Conservation (phyloP, 2,797 vertebrate species). For the Valencia hispanica region DNA sequence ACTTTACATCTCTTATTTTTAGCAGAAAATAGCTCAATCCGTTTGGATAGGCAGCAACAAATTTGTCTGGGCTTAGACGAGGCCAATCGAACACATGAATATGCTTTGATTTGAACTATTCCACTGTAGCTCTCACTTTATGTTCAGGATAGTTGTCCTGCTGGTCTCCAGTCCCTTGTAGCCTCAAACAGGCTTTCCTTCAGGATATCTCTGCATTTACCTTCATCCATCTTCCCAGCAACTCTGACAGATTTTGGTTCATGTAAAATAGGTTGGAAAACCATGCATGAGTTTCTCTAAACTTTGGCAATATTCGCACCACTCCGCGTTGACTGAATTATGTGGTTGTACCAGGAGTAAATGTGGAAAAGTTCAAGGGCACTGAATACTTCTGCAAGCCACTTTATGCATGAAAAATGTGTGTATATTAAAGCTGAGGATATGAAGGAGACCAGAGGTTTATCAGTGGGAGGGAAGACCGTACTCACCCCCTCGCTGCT, state of each 20-base stretch:
- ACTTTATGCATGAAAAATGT: not conserved
- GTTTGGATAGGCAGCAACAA: not conserved
- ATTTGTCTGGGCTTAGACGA: not conserved
- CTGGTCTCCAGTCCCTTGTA: not conserved
- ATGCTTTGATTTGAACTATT: not conserved
- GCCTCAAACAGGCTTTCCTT: not conserved
- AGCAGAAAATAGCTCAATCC: not conserved
- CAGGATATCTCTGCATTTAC: not conserved
- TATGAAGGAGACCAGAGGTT: constrained; percentile 1
- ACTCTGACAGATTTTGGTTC: not conserved
- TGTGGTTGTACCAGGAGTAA: not conserved
- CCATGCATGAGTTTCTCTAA: not conserved
- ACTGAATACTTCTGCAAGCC: not conserved
- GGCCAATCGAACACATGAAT: not conserved
- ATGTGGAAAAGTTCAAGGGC: not conserved
- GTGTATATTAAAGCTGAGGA: not conserved
- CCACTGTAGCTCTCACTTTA: not conserved
- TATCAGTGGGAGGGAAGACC: not conserved
- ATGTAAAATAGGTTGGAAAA: not conserved
- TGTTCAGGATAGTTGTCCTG: not conserved
- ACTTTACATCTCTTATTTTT: not conserved
- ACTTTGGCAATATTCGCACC: not conserved
- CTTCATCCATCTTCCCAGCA: not conserved
- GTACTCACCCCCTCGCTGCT: constrained; percentile 92
- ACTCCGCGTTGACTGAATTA: not conserved